Evolutionary conservation across 1,140 invertebrate species (phyloP), one percentile per base, ranked within the genome.

Genomic region (Trigoniulus corallinus): DNA sequence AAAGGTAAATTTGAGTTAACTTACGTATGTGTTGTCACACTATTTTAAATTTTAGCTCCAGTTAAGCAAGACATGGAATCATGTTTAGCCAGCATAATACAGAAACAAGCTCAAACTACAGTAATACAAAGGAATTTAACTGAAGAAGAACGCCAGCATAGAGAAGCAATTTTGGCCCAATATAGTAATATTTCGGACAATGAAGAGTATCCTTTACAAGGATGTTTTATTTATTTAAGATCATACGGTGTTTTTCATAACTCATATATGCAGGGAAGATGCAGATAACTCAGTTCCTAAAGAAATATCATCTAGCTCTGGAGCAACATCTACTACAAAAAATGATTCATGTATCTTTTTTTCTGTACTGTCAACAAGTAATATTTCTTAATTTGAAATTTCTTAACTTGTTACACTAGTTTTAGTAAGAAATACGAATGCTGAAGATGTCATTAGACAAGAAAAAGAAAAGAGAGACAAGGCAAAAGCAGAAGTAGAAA

Each of bases 121-220:
- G 74, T 76, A 1, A 72, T 75, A 40, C 74, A 70, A 53, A 62
- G 70, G 42, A 74, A 73, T 59, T 82, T 84, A 45, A 84, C 82
- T 0, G 82, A 81, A 24, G 84, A 88, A 58, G 83, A 88, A 53
- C 75, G 74, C 52, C 75, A 79, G 66, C 82, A 88, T 51, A 72
- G 80, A 27, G 78, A 87, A 66, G 81, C 82, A 21, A 88, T 89
- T 62, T 65, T 89, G 26, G 78, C 81, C 1, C 84, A 87, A 58
- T 89, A 88, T 56, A 82, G 82, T 64, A 77, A 86, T 54, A 58
- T 63, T 3, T 54, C 49, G 15, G 53, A 54, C 26, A 21, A 23
- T 29, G 53, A 54, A 25, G 53, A 54, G 51, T 52, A 52, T 52
- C 50, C 50, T 52, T 52, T 47, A n/a, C n/a, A n/a, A n/a, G n/a